phyloP scores from a whole-genome alignment of 2,888 invertebrate species.

The Athrips mouffetella region DNA sequence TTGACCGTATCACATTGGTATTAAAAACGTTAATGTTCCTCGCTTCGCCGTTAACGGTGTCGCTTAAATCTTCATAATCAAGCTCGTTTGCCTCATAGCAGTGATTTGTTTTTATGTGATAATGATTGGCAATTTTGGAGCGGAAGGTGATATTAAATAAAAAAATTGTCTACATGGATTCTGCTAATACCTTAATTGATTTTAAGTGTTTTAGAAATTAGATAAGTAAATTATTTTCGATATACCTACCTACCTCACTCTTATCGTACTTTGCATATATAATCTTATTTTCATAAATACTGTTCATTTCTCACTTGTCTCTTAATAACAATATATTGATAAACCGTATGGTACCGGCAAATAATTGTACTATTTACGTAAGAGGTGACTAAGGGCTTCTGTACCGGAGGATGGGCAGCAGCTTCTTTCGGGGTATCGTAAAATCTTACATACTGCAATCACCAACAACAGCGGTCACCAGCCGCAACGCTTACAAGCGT shows the following conservation, averaged over 20 bases:
- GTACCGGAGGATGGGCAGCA: too few relatives aligned
- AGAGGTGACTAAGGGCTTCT: too few relatives aligned
- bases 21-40: neutral
- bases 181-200: neutral
- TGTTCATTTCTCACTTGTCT: neutral
- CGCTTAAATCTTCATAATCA: neutral
- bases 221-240: too few relatives aligned
- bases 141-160: neutral
- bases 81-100: neutral
- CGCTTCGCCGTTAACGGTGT: conserved; percentile 2
- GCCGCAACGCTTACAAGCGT: too few relatives aligned
- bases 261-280: neutral
- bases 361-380: too few relatives aligned
- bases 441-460: too few relatives aligned
- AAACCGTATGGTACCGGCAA: conserved; percentile 27
- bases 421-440: too few relatives aligned
- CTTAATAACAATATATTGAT: conserved; percentile 12
- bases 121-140: neutral
- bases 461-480: too few relatives aligned
- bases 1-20: conserved; percentile 30
- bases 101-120: neutral
- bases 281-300: neutral
- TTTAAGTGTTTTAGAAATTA: neutral
- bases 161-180: neutral
- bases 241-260: neutral